phyloP scores from a whole-genome alignment of 2,113 vertebrate genomes.

The Lethenteron camtschaticum region DNA sequence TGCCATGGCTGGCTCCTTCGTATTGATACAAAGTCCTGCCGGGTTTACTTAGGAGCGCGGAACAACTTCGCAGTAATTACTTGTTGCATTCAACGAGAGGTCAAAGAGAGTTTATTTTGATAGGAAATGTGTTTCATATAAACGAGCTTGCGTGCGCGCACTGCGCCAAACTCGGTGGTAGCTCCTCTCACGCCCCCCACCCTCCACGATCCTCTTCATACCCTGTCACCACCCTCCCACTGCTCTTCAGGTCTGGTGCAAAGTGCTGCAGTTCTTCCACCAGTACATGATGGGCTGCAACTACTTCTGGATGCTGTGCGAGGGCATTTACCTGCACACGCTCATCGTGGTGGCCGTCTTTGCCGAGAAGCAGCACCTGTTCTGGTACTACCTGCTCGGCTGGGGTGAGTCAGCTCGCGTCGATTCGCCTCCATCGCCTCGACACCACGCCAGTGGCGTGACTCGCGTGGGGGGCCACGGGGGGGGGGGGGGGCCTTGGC shows the following conservation, averaged over 20 bases:
- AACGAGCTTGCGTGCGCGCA: neutral
- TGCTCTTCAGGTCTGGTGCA: constrained; percentile 27
- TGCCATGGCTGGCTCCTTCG: too few relatives aligned
- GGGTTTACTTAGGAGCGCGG: too few relatives aligned
- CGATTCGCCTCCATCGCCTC: too few relatives aligned
- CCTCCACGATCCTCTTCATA: neutral
- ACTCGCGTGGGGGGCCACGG: too few relatives aligned
- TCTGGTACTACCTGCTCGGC: constrained; percentile 38
- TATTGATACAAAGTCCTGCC: too few relatives aligned
- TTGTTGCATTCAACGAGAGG: too few relatives aligned
- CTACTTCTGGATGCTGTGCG: constrained; percentile 46
- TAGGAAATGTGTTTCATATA: neutral
- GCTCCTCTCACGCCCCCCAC: neutral
- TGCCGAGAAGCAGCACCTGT: constrained; percentile 33
- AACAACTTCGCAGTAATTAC: too few relatives aligned
- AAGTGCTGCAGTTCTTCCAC: constrained; percentile 23
- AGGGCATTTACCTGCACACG: constrained; percentile 43
- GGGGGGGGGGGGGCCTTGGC: too few relatives aligned
- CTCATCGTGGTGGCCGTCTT: constrained; percentile 44
- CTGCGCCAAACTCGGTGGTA: neutral
- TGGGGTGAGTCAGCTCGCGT: constrained; percentile 27
- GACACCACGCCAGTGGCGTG: too few relatives aligned
- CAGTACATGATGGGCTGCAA: constrained; percentile 23
- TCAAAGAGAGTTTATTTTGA: neutral
- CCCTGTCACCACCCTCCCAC: neutral